A percentile compares a stretch with the other conserved stretches of the same genome.
Conservation (phyloP, 2,888 invertebrate genomes). For the Papilio elwesi region DNA sequence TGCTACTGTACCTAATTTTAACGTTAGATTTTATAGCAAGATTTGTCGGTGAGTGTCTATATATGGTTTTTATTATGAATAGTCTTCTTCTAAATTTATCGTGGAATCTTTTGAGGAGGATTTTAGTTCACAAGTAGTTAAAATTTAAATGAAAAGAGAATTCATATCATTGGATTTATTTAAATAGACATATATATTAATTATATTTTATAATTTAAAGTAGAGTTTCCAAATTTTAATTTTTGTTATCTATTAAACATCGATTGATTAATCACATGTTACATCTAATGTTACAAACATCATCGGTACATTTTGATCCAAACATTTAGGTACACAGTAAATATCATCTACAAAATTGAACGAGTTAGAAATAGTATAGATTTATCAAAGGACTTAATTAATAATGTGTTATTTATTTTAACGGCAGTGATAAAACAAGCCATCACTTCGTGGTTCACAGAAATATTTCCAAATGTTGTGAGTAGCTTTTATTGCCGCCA, state of each 20-base stretch:
- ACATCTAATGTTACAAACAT: slow-evolving; percentile 74
- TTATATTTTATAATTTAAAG: slow-evolving; percentile 69
- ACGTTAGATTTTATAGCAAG: too few species aligned
- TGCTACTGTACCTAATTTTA: too few species aligned
- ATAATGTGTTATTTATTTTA: slow-evolving; percentile 69
- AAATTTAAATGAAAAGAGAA: slow-evolving; percentile 66
- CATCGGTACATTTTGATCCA: slow-evolving; percentile 75
- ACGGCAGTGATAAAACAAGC: slow-evolving; percentile 82
- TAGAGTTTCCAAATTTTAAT: slow-evolving; percentile 79
- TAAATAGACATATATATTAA: slow-evolving; percentile 83
- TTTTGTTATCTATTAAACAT: slow-evolving; percentile 81
- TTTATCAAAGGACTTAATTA: slow-evolving; percentile 80
- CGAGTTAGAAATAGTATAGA: slow-evolving; percentile 82
- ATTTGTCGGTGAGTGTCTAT: too few species aligned
- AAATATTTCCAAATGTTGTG: slow-evolving; percentile 41
- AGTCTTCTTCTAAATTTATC: too few species aligned
- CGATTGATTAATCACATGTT: slow-evolving; percentile 77
- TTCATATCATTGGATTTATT: slow-evolving; percentile 80
- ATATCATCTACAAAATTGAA: slow-evolving; percentile 83
- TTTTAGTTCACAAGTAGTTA: too few species aligned
- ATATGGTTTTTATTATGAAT: too few species aligned
- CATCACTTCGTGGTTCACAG: slow-evolving; percentile 57
- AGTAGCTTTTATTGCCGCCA: slow-evolving; percentile 32
- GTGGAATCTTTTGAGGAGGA: too few species aligned
- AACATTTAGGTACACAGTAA: slow-evolving; percentile 80